Evolutionary conservation across 2,888 invertebrate species (phyloP).

Genomic region (Spicauda simplicius): DNA sequence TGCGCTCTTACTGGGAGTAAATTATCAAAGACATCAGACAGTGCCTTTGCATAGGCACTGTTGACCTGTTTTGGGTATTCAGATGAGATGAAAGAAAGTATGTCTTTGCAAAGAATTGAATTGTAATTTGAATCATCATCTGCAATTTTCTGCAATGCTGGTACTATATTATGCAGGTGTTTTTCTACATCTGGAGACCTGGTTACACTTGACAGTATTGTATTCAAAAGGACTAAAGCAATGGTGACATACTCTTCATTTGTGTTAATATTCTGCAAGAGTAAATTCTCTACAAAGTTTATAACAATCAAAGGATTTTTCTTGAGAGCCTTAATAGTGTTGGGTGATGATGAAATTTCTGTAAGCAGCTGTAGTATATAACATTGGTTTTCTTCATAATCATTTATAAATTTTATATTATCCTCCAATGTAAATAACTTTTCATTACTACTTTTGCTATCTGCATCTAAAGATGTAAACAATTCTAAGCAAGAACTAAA

Average conservation of each 20-base stretch:
- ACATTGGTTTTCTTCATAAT: conserved; percentile 68
- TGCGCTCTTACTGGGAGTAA: conserved; percentile 92
- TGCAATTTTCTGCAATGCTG: conserved; percentile 57
- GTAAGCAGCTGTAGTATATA: conserved; percentile 79
- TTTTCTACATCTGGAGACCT: conserved; percentile 48
- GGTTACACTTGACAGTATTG: conserved; percentile 63
- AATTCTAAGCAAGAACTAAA: conserved; percentile 63
- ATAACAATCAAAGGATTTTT: conserved; percentile 72
- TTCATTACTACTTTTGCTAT: conserved; percentile 53
- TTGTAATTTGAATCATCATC: conserved; percentile 55
- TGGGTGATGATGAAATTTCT: conserved; percentile 74
- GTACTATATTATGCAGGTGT: conserved; percentile 60
- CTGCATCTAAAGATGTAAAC: conserved; percentile 57
- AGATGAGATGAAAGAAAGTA: conserved; percentile 58
- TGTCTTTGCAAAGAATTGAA: conserved; percentile 66
- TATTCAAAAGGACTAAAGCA: conserved; percentile 72
- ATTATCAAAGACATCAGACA: conserved; percentile 88
- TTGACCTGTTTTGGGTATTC: conserved; percentile 50
- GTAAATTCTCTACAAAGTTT: conserved; percentile 75
- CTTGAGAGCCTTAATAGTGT: conserved; percentile 71
- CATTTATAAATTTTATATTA: conserved; percentile 58
- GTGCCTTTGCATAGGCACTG: conserved; percentile 85
- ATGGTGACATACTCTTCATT: conserved; percentile 72
- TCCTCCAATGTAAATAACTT: conserved; percentile 66
- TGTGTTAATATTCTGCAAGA: conserved; percentile 53